Percentiles rank a stretch among this genome's conserved stretches.
These are phyloP conservation scores for Oreochromis grahami DNA, from an alignment of 2,797 vertebrate genomes.

Conservation along the genomic window DNA sequence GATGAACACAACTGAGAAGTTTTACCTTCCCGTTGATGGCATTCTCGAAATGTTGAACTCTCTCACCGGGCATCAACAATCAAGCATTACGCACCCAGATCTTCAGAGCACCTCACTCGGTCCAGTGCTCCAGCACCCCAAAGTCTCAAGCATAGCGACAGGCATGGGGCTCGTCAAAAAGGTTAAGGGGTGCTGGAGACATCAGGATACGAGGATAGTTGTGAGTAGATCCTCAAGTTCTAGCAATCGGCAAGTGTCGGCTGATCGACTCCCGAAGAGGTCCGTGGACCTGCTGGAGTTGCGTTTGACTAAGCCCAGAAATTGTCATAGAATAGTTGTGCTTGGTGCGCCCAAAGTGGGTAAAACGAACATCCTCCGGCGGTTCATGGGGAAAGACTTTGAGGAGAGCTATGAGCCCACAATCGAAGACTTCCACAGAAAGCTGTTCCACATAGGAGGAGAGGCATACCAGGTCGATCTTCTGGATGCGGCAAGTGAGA, in stretches of 20 bases:
- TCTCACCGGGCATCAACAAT: slow-evolving; percentile 29
- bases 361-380: slow-evolving; percentile 70
- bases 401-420: slow-evolving; percentile 74
- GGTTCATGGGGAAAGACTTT: slow-evolving; percentile 70
- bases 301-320: slow-evolving; percentile 58
- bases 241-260: slow-evolving; percentile 31
- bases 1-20: slow-evolving; percentile 70
- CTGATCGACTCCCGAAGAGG: slow-evolving; percentile 31
- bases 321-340: slow-evolving; percentile 74
- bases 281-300: slow-evolving; percentile 51
- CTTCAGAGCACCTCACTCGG: background rate
- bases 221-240: slow-evolving; percentile 53
- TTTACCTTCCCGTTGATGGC: slow-evolving; percentile 65
- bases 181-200: slow-evolving; percentile 57
- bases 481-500: slow-evolving; percentile 73
- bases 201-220: slow-evolving; percentile 31
- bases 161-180: slow-evolving; percentile 63
- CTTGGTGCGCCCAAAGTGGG: slow-evolving; percentile 74
- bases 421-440: slow-evolving; percentile 76
- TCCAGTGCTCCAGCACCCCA: slow-evolving; percentile 20
- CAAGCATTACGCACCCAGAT: slow-evolving; percentile 4
- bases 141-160: slow-evolving; percentile 38
- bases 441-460: slow-evolving; percentile 74
- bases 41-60: slow-evolving; percentile 59
- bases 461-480: slow-evolving; percentile 75